A percentile compares a stretch with the other conserved stretches of the same genome.
Evolutionary conservation across 2,113 vertebrate genomes (phyloP).

Genomic region (Xerus inauris): DNA sequence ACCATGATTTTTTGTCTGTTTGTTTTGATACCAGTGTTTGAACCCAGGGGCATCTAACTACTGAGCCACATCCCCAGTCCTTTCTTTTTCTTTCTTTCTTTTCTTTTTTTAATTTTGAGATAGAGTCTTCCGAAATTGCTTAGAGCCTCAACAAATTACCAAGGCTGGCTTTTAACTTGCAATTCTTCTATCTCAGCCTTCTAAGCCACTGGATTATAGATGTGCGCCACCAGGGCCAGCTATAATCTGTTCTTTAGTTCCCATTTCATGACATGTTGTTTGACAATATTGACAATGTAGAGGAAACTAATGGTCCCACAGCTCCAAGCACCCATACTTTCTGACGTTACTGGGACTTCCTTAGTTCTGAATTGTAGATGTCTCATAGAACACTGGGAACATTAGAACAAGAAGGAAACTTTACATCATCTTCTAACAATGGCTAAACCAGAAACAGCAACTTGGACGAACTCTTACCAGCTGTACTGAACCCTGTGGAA

Average conservation of each 20-base stretch:
- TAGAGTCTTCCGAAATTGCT: too few species aligned
- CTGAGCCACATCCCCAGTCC: too few species aligned
- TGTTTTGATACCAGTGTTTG: too few species aligned
- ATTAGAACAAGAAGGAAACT: background rate
- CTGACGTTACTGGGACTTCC: background rate
- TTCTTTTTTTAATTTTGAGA: too few species aligned
- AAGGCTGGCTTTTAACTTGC: too few species aligned
- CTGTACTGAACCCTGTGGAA: background rate
- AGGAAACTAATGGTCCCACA: background rate
- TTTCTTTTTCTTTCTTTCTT: too few species aligned
- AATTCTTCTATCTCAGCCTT: too few species aligned
- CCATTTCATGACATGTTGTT: background rate
- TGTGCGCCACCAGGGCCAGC: too few species aligned
- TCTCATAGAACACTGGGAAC: background rate
- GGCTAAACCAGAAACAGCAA: background rate
- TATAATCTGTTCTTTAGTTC: background rate
- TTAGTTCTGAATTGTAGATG: slow-evolving; percentile 10
- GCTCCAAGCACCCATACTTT: background rate
- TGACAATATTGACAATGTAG: background rate
- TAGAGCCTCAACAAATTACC: too few species aligned
- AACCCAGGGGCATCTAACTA: too few species aligned
- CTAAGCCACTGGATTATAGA: too few species aligned
- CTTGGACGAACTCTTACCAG: background rate
- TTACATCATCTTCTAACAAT: background rate
- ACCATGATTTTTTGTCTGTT: background rate